Conservation (phyloP, 2,113 vertebrate genomes). For the Trichechus manatus region DNA sequence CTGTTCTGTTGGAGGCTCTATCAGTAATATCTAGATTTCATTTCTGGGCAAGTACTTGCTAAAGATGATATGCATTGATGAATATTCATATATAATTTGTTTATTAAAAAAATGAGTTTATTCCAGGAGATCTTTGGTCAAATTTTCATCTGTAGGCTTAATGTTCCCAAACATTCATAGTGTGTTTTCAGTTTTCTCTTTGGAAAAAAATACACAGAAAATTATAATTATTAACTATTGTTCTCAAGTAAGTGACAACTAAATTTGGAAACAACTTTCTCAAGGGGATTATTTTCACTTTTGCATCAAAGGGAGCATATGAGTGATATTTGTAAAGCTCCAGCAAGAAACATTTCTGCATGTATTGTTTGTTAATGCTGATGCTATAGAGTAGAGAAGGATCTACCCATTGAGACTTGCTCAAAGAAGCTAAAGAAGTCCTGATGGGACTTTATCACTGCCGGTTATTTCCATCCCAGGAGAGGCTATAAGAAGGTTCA, state of each 20-base stretch:
- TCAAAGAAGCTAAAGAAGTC: background rate
- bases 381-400: background rate
- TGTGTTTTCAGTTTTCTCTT: background rate
- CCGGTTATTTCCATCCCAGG: background rate
- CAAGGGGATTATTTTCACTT: background rate
- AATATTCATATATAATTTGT: background rate
- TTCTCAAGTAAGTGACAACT: background rate
- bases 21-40: background rate
- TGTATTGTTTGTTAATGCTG: background rate
- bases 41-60: background rate
- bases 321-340: background rate
- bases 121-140: background rate
- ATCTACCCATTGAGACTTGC: fast-evolving
- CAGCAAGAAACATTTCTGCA: background rate
- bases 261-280: background rate
- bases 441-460: background rate
- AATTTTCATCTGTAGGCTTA: background rate
- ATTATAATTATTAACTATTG: background rate
- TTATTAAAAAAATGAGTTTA: background rate
- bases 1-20: background rate
- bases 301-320: background rate
- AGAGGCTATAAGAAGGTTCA: background rate
- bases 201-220: background rate
- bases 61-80: background rate
- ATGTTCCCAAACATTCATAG: background rate